Conservation (phyloP, 1,140 invertebrate genomes). For the Drepana arcuata region DNA sequence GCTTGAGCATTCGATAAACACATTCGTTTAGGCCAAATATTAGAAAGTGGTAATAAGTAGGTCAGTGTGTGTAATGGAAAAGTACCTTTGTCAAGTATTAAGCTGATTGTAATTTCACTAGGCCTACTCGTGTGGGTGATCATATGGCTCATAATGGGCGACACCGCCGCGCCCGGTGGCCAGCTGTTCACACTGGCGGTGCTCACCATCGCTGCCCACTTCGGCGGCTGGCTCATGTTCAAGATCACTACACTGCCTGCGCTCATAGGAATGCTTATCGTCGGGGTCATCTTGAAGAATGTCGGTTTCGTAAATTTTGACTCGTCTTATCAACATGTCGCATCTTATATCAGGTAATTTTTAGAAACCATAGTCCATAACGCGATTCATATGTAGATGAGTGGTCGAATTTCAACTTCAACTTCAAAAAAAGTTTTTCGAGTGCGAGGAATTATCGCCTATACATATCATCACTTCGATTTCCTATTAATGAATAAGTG, state of each 20-base stretch:
- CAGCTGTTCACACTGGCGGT: conserved; percentile 85
- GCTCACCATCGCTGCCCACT: conserved; percentile 82
- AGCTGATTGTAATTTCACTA: conserved; percentile 13
- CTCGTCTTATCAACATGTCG: conserved; percentile 74
- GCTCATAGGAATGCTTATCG: conserved; percentile 88
- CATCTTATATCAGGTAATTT: conserved; percentile 79
- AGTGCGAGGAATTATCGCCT: too few relatives aligned
- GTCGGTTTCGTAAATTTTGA: conserved; percentile 81
- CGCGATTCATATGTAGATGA: too few relatives aligned
- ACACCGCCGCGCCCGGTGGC: conserved; percentile 83
- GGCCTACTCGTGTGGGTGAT: conserved; percentile 84
- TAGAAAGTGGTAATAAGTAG: conserved; percentile 3
- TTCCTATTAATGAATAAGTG: too few relatives aligned
- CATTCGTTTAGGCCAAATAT: conserved; percentile 1
- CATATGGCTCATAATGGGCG: conserved; percentile 80
- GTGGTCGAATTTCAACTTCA: too few relatives aligned
- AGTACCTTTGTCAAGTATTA: neutral
- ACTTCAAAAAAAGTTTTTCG: too few relatives aligned
- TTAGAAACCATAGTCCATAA: too few relatives aligned
- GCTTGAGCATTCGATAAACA: neutral
- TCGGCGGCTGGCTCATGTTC: conserved; percentile 84
- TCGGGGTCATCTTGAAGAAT: conserved; percentile 86
- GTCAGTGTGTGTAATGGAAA: conserved; percentile 4
- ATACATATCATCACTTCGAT: too few relatives aligned
- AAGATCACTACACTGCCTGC: conserved; percentile 86